Evolutionary conservation across 2,797 vertebrate genomes (phyloP), one percentile per base, ranked within the genome.

Genomic region (Eulemur mongoz): DNA sequence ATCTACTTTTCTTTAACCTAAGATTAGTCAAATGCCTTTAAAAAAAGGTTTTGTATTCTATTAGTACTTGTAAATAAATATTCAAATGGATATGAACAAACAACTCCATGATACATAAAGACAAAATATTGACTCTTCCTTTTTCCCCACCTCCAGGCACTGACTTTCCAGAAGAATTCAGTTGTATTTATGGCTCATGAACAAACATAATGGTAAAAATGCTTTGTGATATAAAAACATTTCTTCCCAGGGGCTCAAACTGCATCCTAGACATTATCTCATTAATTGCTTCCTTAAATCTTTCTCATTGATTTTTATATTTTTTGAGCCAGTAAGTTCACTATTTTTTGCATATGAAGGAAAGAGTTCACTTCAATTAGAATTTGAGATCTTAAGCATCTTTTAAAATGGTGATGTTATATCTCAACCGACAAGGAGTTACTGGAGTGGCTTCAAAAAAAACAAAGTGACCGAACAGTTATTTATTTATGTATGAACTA

Each of bases 281-380:
- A 96, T 97, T 98, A 98, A 96, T 92, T 80, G 91, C 69, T 89
- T 43, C 85, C 88, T 97, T 97, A 97, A 97, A 93, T 97, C 96
- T 97, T 97, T 94, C 73, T 94, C 73, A 97, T 95, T 96, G 97
- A 97, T 95, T 97, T 97, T 96, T 78, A 88, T 86, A 81, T 93
- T 96, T 97, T 94, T 91, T 96, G 72, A 96, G 86, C 65, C n/a
- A 92, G 54, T 14, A 92, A 91, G 82, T 78, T 95, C 81, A 92
- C 69, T 96, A 30, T 81, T 95, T 91, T 94, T 94, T 96, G 72
- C 70, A 80, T 95, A 86, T 86, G 43, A 96, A 95, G 81, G 48
- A 87, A 93, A 70, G 69, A 76, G 38, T 73, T 96, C 40, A 72
- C 78, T 93, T 96, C 59, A 93, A 75, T 88, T 96, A 92, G 88